Evolutionary conservation across 1,140 invertebrate species (phyloP).

Genomic region (Diachasmimorpha longicaudata): DNA sequence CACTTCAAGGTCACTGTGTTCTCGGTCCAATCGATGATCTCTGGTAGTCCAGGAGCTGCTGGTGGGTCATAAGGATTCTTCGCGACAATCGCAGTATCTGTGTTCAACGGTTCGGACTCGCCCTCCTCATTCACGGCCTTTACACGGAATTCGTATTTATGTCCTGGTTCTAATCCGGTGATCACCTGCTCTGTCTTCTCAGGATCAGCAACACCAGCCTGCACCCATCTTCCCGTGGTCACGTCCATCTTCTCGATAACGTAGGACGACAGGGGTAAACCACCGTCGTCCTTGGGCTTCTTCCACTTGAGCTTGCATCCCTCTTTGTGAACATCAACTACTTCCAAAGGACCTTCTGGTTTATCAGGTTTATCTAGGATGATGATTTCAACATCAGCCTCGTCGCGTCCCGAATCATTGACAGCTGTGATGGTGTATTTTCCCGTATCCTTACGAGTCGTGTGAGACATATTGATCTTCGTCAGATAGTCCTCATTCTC

Average conservation of each 20-base stretch:
- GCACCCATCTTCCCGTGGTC: conserved; percentile 85
- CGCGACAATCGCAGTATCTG: conserved; percentile 83
- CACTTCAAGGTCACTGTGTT: conserved; percentile 93
- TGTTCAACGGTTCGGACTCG: conserved; percentile 90
- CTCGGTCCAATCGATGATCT: conserved; percentile 92
- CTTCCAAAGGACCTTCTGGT: conserved; percentile 93
- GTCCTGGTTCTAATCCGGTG: conserved; percentile 87
- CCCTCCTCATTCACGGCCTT: conserved; percentile 96
- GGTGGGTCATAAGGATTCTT: conserved; percentile 96
- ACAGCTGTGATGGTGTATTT: conserved; percentile 90
- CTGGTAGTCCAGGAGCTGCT: conserved; percentile 87
- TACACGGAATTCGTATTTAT: conserved; percentile 94
- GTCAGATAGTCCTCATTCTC: conserved; percentile 95
- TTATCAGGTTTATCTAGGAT: conserved; percentile 93
- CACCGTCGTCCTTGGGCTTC: conserved; percentile 94
- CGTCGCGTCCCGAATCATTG: conserved; percentile 92
- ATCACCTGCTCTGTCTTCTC: conserved; percentile 86
- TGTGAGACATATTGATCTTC: conserved; percentile 81
- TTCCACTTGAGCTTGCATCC: conserved; percentile 96
- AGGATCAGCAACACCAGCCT: conserved; percentile 85
- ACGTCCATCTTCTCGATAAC: conserved; percentile 93
- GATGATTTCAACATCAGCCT: conserved; percentile 92
- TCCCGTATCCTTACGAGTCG: conserved; percentile 83
- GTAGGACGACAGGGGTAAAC: conserved; percentile 88
- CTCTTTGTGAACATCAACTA: conserved; percentile 92